Evolutionary conservation across 2,888 invertebrate genomes (phyloP).

Genomic region (Abrostola tripartita): DNA sequence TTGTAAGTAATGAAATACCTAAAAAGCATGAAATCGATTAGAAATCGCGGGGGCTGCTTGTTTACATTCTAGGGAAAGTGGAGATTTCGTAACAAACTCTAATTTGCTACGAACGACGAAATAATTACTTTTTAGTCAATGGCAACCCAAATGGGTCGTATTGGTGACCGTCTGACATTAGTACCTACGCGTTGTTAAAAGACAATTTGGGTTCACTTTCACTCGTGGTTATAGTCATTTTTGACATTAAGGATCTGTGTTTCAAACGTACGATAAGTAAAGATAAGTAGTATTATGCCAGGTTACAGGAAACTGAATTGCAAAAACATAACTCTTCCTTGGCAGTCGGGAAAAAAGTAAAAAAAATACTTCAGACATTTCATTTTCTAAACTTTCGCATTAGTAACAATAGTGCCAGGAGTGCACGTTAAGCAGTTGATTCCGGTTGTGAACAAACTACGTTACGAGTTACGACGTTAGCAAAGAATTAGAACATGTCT

Average conservation of each 20-base stretch:
- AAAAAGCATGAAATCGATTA: constrained; percentile 64
- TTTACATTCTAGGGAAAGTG: constrained; percentile 59
- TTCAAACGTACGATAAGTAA: no score
- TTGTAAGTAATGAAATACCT: constrained; percentile 33
- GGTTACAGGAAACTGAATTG: no score
- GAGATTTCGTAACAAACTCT: constrained; percentile 45
- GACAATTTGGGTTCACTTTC: no score
- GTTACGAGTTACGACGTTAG: background rate
- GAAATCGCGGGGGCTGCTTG: constrained; percentile 52
- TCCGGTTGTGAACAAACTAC: constrained; percentile 3
- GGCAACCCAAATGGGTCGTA: constrained; percentile 19
- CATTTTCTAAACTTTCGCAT: background rate
- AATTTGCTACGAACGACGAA: constrained; percentile 44
- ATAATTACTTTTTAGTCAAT: constrained; percentile 45
- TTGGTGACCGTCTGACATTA: constrained; percentile 13
- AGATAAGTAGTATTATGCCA: no score
- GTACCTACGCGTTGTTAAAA: no score
- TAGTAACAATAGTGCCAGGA: background rate
- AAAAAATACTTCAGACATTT: background rate
- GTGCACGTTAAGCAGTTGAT: constrained; percentile 3
- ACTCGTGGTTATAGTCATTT: no score
- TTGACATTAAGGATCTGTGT: background rate
- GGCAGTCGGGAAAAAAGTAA: no score
- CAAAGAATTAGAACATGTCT: constrained; percentile 13
- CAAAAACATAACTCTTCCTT: no score